These are phyloP conservation scores for Calliscelio sp. DNA, from an alignment of 2,888 invertebrate species.

Conservation along the genomic window DNA sequence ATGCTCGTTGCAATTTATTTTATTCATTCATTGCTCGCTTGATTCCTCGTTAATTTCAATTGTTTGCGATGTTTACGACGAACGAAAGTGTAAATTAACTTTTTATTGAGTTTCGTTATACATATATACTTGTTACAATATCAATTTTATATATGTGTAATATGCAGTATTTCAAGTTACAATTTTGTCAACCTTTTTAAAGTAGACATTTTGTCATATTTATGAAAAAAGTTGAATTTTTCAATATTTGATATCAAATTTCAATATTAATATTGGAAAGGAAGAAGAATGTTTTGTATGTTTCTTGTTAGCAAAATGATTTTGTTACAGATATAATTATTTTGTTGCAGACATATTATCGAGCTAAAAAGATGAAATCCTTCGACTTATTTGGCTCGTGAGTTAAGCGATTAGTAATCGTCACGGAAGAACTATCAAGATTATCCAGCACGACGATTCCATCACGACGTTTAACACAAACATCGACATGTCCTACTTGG, in stretches of 20 bases:
- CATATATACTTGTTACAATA: too few relatives aligned
- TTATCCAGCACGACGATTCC: constrained; percentile 60
- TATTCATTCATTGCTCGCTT: not conserved
- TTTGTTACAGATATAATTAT: not conserved
- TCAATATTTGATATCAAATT: too few relatives aligned
- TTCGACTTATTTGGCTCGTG: constrained; percentile 61
- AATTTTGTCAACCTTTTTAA: too few relatives aligned
- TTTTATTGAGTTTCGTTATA: not conserved
- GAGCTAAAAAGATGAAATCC: constrained; percentile 65
- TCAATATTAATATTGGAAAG: too few relatives aligned
- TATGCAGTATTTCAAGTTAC: too few relatives aligned
- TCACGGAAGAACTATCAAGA: constrained; percentile 59
- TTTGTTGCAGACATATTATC: constrained; percentile 60
- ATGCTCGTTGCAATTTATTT: not conserved
- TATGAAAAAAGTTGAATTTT: too few relatives aligned
- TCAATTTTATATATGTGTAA: too few relatives aligned
- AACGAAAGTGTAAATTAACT: not conserved
- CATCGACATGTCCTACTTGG: constrained; percentile 85
- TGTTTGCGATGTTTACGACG: not conserved
- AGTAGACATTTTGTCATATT: too few relatives aligned
- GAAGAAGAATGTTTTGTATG: too few relatives aligned
- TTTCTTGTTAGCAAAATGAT: too few relatives aligned
- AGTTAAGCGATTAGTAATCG: constrained; percentile 53
- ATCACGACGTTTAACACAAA: constrained; percentile 78
- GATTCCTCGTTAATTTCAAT: not conserved